These are phyloP conservation scores for Caenorhabditis sulstoni DNA, from an alignment of 2,888 invertebrate species.

Conservation along the genomic window DNA sequence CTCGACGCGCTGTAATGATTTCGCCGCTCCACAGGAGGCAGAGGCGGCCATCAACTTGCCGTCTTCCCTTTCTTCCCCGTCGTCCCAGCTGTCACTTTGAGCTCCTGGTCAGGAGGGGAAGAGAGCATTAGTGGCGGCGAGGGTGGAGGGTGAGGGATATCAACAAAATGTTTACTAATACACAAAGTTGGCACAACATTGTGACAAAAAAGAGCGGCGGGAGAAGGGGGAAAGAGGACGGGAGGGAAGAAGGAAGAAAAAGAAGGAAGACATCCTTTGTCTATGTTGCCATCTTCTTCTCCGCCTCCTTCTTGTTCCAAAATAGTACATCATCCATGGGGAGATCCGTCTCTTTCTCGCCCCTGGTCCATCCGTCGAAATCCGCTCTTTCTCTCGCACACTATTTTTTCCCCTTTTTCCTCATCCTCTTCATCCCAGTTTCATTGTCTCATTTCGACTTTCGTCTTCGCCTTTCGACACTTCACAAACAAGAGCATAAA, in stretches of 20 bases:
- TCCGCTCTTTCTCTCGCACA: too few species aligned
- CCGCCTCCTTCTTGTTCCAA: background rate
- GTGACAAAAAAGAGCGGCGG: constrained; percentile 20
- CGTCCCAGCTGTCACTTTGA: constrained; percentile 45
- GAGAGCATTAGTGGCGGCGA: constrained; percentile 28
- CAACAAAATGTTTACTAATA: constrained; percentile 59
- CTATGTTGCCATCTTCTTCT: too few species aligned
- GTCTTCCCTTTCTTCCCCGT: too few species aligned
- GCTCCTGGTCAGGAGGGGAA: constrained; percentile 14
- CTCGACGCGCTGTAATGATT: constrained; percentile 37
- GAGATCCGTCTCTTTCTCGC: too few species aligned
- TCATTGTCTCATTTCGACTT: constrained; percentile 9
- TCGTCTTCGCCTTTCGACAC: constrained; percentile 10
- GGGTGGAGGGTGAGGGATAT: constrained; percentile 21
- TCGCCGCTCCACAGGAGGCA: constrained; percentile 21
- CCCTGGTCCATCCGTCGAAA: too few species aligned
- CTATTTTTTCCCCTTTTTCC: background rate
- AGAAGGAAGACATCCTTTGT: background rate
- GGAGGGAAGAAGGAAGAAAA: too few species aligned
- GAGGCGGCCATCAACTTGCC: constrained; percentile 16
- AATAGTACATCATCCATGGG: too few species aligned
- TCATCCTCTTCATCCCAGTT: background rate
- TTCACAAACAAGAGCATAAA: constrained; percentile 15
- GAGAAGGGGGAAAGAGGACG: constrained; percentile 1
- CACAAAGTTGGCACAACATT: constrained; percentile 45